Evolutionary conservation across 1,140 invertebrate genomes (phyloP), one percentile per base, ranked within the genome.

Genomic region (Bicyclus anynana): DNA sequence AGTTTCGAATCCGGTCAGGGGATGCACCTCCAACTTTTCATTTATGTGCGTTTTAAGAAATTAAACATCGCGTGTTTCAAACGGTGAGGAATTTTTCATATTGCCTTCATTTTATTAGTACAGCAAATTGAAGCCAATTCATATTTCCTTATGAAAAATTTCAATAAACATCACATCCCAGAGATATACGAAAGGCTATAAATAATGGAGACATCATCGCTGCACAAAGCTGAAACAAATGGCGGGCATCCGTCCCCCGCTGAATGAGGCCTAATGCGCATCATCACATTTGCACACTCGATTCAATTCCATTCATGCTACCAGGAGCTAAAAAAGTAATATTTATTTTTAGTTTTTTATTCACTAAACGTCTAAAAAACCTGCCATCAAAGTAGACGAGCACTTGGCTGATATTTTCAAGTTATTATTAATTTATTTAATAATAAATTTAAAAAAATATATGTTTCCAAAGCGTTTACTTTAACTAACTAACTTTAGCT

Each of bases 201-300:
- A 63, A 63, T 60, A 64, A 64, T 61, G 40, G 54, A 59, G 58
- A 52, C 65, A 64, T 59, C 53, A 56, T 58, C 44, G 50, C 26
- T 35, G 64, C 46, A 69, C 66, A 68, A 62, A 67, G 67, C 62
- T 56, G 44, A 73, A 63, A 84, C 72, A 80, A 82, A 84, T 84
- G 72, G 48, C 50, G 3, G 53, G 64, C 54, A 84, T 84, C 67
- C 65, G 74, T 78, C 69, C 72, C 66, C 65, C 59, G 58, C 55
- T 53, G 47, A 79, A 78, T 78, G 72, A 75, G 53, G 65, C 76
- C 77, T 84, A 82, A 84, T 82, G 79, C 67, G 61, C 59, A 59
- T 77, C 79, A 79, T 84, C 81, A 72, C 76, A 84, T 84, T 84
- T 82, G 77, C 76, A 84, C 77, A 80, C 65, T 56, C 62, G 59